A percentile compares a stretch with the other conserved stretches of the same genome.
These are phyloP conservation scores for Anisognathus igniventris DNA, from an alignment of 2,797 vertebrate species.

Conservation along the genomic window DNA sequence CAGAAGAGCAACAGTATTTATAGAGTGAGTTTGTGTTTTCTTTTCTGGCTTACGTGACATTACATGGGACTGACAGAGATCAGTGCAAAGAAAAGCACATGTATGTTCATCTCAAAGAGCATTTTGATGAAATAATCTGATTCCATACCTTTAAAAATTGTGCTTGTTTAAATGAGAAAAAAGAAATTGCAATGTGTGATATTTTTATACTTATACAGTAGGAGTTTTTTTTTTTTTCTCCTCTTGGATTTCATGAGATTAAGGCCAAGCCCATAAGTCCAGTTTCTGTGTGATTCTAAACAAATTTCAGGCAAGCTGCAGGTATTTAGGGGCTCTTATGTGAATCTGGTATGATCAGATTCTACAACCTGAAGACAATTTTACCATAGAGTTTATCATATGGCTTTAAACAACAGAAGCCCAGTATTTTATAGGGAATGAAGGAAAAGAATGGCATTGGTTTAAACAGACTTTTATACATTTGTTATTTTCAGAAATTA, in stretches of 20 bases:
- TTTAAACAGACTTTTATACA: background rate
- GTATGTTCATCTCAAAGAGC: background rate
- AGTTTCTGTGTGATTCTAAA: background rate
- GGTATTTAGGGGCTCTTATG: background rate
- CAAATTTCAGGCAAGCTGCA: background rate
- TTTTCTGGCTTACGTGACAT: background rate
- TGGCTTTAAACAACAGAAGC: background rate
- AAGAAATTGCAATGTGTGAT: background rate
- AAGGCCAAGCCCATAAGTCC: background rate
- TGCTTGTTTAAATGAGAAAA: background rate
- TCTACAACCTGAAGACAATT: background rate
- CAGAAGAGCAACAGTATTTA: background rate
- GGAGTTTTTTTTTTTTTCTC: background rate
- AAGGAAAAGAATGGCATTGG: background rate
- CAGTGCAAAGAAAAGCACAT: background rate
- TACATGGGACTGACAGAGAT: background rate
- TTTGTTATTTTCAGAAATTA: background rate
- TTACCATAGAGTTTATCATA: background rate
- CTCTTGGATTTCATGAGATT: background rate
- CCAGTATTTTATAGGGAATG: background rate
- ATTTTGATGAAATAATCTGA: background rate
- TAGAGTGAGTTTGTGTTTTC: background rate
- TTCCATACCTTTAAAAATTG: background rate
- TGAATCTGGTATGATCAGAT: background rate
- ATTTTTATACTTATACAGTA: background rate